A percentile compares a stretch with the other conserved stretches of the same genome.
Evolutionary conservation across 2,797 vertebrate genomes (phyloP).

Genomic region (Rhinogobio ventralis): DNA sequence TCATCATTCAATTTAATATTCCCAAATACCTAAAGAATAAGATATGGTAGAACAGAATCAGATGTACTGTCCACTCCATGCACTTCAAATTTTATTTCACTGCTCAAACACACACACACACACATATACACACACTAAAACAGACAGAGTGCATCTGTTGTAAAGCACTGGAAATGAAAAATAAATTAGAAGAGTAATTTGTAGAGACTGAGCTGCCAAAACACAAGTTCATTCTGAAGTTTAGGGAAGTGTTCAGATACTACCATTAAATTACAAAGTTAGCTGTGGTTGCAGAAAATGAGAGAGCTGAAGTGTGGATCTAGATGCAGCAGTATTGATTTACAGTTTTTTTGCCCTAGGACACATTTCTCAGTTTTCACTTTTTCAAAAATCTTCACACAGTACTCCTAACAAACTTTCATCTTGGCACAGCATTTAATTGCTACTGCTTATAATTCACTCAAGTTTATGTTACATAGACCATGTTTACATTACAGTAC

Average conservation of each 20-base stretch:
- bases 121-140: neutral
- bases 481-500: too few species aligned
- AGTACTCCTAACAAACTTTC: too few species aligned
- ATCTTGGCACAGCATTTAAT: too few species aligned
- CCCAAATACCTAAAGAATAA: constrained; percentile 87
- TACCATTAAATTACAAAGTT: neutral
- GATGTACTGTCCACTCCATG: neutral
- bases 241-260: neutral
- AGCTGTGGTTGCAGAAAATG: neutral
- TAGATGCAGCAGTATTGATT: neutral
- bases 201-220: neutral
- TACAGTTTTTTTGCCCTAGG: too few species aligned
- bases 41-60: neutral
- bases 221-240: neutral
- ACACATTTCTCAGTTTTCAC: too few species aligned
- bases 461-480: too few species aligned
- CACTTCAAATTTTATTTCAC: neutral
- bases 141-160: too few species aligned
- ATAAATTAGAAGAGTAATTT: neutral
- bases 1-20: constrained; percentile 98
- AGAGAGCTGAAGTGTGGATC: neutral
- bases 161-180: neutral
- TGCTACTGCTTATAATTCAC: too few species aligned
- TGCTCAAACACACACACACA: neutral
- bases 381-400: too few species aligned